Base-by-base conservation (phyloP, 2,888 invertebrate genomes). In the Apocheima hispidaria region DNA sequence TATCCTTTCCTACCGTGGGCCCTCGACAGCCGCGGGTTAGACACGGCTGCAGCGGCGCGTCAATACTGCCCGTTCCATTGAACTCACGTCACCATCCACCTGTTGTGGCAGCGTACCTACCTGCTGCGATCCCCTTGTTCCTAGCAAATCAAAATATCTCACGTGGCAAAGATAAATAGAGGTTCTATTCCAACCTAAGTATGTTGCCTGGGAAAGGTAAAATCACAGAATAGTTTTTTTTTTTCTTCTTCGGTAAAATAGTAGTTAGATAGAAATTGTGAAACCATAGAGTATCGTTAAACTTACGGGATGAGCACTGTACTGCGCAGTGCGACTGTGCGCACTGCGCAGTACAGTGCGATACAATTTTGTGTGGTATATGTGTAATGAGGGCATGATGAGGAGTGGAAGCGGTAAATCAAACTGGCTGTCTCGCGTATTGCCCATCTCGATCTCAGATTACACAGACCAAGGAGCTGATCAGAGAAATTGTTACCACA, bases 401-500 rank as follows among this genome's bases (percentile, higher is more conserved):
- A 73, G 69, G 70, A 68, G 58, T 59, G 68, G 70, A 65, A 70
- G 58, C 72, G 62, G 75, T 82, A 80, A 77, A 81, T 81, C 82
- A 79, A 36, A 16, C 75, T 73, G 82, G 6, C 79, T 77, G 76
- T 75, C 73, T 75, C 70, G 65, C 66, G 67, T 71, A 73, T 70
- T 68, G 72, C 74, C 77, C 77, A 72, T 74, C 75, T 73, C 68
- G 71, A 70, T 71, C 68, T 72, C 62, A 74, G 76, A 77, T 75
- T 73, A 73, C 66, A 66, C 63, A 63, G 46, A 23, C 36, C 26
- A n/a, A 21, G 56, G 71, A 72, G 65, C 50, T 46, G 65, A 10
- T 63, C 16, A 38, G 40, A 57, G 12, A 12, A 21, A 36, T 26
- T 48, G 53, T 14, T 36, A 43, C 38, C 30, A 10, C 33, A 12